Percentiles rank a stretch among this genome's conserved stretches.
Evolutionary conservation across 2,113 vertebrate genomes (phyloP).

Genomic region (Bujurquina vittata): DNA sequence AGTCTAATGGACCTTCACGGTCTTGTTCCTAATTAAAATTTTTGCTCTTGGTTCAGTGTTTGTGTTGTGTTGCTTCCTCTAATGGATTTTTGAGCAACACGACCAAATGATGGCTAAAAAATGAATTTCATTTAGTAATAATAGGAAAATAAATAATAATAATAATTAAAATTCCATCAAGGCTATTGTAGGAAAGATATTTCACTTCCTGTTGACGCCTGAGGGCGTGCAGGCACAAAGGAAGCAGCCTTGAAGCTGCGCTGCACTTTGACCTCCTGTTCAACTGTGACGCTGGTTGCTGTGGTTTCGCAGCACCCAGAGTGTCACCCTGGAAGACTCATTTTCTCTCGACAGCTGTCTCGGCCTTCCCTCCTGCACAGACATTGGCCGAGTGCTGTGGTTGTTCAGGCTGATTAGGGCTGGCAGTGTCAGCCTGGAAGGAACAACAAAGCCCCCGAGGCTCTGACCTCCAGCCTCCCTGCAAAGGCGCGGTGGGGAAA

Average conservation of each 20-base stretch:
- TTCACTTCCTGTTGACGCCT: neutral
- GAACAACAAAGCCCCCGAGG: conserved; percentile 26
- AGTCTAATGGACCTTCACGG: neutral
- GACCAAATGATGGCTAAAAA: neutral
- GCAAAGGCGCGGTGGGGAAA: neutral
- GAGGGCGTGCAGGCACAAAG: neutral
- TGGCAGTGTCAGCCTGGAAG: conserved; percentile 18
- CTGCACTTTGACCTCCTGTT: neutral
- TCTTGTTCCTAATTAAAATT: neutral
- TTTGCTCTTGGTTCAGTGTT: neutral
- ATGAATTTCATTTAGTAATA: neutral
- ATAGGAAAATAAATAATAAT: neutral
- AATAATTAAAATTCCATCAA: neutral
- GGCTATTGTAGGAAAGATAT: neutral
- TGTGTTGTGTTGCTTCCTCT: neutral
- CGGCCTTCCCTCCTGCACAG: conserved; percentile 18
- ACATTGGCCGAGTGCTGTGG: neutral
- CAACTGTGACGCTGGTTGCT: neutral
- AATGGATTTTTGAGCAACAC: neutral
- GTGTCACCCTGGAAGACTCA: conserved; percentile 14
- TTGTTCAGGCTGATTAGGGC: conserved; percentile 35
- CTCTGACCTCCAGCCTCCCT: conserved; percentile 29
- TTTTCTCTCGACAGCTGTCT: conserved; percentile 23
- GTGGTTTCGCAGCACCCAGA: neutral
- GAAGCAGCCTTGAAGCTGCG: neutral